Evolutionary conservation across 2,113 vertebrate genomes (phyloP).

Genomic region (Lepisosteus oculatus): DNA sequence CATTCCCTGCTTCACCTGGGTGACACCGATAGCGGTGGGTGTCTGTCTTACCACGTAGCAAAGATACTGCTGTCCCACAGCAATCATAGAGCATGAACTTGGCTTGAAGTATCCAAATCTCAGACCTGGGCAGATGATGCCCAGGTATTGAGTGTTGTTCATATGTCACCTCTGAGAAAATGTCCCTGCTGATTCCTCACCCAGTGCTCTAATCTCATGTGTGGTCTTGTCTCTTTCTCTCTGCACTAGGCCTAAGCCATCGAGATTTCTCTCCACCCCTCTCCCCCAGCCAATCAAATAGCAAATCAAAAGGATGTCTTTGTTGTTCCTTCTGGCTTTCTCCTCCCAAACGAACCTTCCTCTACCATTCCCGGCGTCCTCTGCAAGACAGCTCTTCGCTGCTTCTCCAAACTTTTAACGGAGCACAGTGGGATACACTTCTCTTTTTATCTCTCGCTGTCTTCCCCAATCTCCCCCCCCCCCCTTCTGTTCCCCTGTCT

Average conservation of each 20-base stretch:
- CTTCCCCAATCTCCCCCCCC: slow-evolving; percentile 22
- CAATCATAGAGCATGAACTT: slow-evolving; percentile 24
- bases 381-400: slow-evolving; percentile 57
- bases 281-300: slow-evolving; percentile 59
- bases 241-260: slow-evolving; percentile 85
- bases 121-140: background rate
- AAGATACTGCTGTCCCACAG: slow-evolving; percentile 12
- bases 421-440: slow-evolving; percentile 52
- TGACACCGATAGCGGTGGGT: slow-evolving; percentile 4
- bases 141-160: background rate
- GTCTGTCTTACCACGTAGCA: slow-evolving; percentile 34
- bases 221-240: slow-evolving; percentile 61
- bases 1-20: no score
- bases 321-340: slow-evolving; percentile 65
- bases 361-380: slow-evolving; percentile 62
- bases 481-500: background rate
- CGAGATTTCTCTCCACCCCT: slow-evolving; percentile 69
- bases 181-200: background rate
- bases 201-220: slow-evolving; percentile 35
- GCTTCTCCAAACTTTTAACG: slow-evolving; percentile 47
- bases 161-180: slow-evolving; percentile 28
- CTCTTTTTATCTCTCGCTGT: slow-evolving; percentile 36
- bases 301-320: slow-evolving; percentile 70
- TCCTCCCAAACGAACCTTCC: slow-evolving; percentile 67
- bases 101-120: background rate